A percentile compares a stretch with the other conserved stretches of the same genome.
Evolutionary conservation across 2,888 invertebrate species (phyloP).

Genomic region (Holacanthella duospinosa): DNA sequence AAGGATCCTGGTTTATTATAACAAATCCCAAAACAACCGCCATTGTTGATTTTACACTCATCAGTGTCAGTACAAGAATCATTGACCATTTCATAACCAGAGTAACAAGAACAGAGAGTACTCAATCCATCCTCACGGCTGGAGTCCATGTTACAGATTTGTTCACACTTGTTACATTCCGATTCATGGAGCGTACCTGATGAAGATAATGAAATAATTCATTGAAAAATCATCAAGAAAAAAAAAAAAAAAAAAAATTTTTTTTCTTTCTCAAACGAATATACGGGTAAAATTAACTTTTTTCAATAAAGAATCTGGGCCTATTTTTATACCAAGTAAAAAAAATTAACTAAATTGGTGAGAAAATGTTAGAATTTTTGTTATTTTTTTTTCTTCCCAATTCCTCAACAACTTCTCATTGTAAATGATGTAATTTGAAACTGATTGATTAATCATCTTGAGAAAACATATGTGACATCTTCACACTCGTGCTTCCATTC

Average conservation of each 20-base stretch:
- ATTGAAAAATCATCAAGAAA: not conserved
- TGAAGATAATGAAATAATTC: not conserved
- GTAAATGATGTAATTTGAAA: constrained; percentile 35
- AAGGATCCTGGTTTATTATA: constrained; percentile 49
- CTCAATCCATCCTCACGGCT: constrained; percentile 9
- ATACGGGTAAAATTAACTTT: no score
- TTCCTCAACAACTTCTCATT: no score
- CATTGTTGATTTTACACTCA: constrained; percentile 51
- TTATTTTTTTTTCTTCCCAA: no score
- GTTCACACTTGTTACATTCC: constrained; percentile 36
- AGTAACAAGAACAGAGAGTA: constrained; percentile 35
- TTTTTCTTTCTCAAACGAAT: no score
- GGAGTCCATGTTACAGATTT: constrained; percentile 35
- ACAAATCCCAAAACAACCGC: constrained; percentile 56
- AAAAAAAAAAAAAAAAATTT: not conserved
- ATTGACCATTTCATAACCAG: constrained; percentile 33
- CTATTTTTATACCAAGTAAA: no score
- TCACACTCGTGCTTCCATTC: not conserved
- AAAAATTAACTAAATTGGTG: no score
- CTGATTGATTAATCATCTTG: constrained; percentile 32
- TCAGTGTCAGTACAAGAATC: constrained; percentile 42
- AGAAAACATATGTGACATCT: not conserved
- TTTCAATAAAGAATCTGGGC: no score
- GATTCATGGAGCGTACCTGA: constrained; percentile 12
- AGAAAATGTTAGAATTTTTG: no score